Evolutionary conservation across 2,113 vertebrate genomes (phyloP).

Genomic region (Albula glossodonta): DNA sequence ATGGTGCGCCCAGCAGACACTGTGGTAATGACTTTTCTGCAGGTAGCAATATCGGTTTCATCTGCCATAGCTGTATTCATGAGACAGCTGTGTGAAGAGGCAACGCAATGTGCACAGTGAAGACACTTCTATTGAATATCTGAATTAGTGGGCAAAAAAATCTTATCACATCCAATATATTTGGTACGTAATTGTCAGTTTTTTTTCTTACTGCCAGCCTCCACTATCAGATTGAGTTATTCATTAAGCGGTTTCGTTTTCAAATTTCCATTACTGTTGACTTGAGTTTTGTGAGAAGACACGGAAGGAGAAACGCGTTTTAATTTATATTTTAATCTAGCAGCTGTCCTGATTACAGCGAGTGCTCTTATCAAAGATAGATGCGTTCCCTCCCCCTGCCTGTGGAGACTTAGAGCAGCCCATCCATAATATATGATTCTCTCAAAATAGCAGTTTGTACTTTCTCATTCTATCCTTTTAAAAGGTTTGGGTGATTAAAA

Average conservation of each 20-base stretch:
- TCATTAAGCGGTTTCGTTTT: background rate
- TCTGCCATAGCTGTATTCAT: background rate
- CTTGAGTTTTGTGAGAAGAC: background rate
- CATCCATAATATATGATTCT: conserved; percentile 70
- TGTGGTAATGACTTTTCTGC: background rate
- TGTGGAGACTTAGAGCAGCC: conserved; percentile 52
- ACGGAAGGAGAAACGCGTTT: conserved; percentile 51
- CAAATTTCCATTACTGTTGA: conserved; percentile 17
- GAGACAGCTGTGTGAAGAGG: background rate
- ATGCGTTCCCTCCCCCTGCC: conserved; percentile 48
- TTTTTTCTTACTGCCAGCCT: conserved; percentile 2
- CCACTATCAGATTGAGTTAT: background rate
- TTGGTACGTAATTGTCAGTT: background rate
- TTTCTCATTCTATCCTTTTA: conserved; percentile 65
- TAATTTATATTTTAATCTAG: conserved; percentile 75
- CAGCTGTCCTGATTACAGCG: conserved; percentile 66
- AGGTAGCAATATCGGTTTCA: background rate
- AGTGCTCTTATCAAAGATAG: conserved; percentile 73
- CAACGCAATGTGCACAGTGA: background rate
- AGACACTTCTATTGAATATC: background rate
- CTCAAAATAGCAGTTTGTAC: conserved; percentile 68
- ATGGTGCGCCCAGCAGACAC: background rate
- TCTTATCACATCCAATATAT: background rate
- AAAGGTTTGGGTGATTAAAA: conserved; percentile 48
- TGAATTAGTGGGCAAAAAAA: background rate